Evolutionary conservation across 1,140 invertebrate genomes (phyloP), one percentile per base, ranked within the genome.

Genomic region (Habropoda laboriosa): DNA sequence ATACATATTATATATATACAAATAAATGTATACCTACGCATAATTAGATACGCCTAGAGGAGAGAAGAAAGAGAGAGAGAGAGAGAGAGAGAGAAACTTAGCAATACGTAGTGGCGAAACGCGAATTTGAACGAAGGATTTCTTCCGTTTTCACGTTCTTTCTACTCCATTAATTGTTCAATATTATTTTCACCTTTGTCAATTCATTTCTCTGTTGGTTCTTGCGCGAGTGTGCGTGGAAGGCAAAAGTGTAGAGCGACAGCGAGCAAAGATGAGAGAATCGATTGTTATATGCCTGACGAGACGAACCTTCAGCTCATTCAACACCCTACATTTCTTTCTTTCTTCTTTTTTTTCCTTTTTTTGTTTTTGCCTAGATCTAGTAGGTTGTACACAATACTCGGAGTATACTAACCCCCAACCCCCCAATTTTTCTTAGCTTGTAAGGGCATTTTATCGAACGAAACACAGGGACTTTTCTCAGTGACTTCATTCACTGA

Each of bases 341-440:
- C 35, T 55, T 55, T 6, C 5, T n/a, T 35, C 3, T 67, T 18
- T 67, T 18, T 35, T 6, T 38, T 60, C 32, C 7, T 32, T 21
- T 13, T 58, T 32, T 30, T 57, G 8, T 45, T 45, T 49, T 40
- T 30, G 30, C 4, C 24, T 84, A 79, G 68, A 35, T 78, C 51
- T 67, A 63, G 40, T 90, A 90, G 86, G 68, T 72, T 89, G 87
- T 92, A 90, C 86, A 90, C 87, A 91, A 92, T 92, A 92, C 89
- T 92, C 90, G 74, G 84, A 90, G 85, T 91, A 91, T 92, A 90
- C 85, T 93, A 90, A 89, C 86, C 51, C 53, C n/a, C n/a, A n/a
- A n/a, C n/a, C n/a, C n/a, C n/a, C n/a, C n/a, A n/a, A n/a, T n/a
- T n/a, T 38, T 21, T 40, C 32, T 40, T 79, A 83, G 63, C n/a